These are phyloP conservation scores for Gibbula magus DNA, from an alignment of 2,888 invertebrate species.

Conservation along the genomic window DNA sequence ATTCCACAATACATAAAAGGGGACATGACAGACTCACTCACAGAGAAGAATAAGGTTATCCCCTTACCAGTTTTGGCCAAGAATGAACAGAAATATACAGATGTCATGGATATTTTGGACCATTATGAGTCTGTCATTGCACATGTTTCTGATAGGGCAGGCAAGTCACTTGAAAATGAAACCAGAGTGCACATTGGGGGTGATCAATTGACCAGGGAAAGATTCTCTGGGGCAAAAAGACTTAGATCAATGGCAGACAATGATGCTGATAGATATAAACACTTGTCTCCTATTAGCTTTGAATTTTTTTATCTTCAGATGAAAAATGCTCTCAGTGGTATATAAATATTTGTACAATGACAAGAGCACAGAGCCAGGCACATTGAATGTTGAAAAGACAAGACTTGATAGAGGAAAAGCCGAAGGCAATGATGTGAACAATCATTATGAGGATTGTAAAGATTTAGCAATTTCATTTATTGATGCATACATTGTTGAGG, in stretches of 20 bases:
- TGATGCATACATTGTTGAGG: slow-evolving; percentile 32
- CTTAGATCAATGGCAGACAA: neutral
- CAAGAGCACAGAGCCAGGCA: slow-evolving; percentile 29
- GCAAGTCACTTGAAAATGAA: neutral
- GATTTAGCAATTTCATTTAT: slow-evolving; percentile 30
- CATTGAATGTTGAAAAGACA: slow-evolving; percentile 26
- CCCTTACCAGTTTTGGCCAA: slow-evolving; percentile 34
- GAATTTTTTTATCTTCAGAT: slow-evolving; percentile 38
- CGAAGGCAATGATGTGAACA: slow-evolving; percentile 17
- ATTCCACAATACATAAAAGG: neutral
- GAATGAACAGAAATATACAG: slow-evolving; percentile 32
- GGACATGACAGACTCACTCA: neutral
- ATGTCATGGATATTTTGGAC: slow-evolving; percentile 28
- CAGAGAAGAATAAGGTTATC: slow-evolving; percentile 2
- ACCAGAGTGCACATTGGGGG: slow-evolving; percentile 39
- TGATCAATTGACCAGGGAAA: slow-evolving; percentile 45
- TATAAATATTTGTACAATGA: slow-evolving; percentile 29
- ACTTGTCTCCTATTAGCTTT: slow-evolving; percentile 31
- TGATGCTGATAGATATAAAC: neutral
- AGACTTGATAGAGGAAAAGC: slow-evolving; percentile 28
- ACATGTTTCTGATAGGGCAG: slow-evolving; percentile 9
- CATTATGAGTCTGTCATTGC: neutral
- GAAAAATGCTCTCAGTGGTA: slow-evolving; percentile 27
- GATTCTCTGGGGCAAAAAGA: slow-evolving; percentile 31
- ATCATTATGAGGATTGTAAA: slow-evolving; percentile 24